phyloP scores from a whole-genome alignment of 92 coral and sea anemone species.

The Ricordea florida region DNA sequence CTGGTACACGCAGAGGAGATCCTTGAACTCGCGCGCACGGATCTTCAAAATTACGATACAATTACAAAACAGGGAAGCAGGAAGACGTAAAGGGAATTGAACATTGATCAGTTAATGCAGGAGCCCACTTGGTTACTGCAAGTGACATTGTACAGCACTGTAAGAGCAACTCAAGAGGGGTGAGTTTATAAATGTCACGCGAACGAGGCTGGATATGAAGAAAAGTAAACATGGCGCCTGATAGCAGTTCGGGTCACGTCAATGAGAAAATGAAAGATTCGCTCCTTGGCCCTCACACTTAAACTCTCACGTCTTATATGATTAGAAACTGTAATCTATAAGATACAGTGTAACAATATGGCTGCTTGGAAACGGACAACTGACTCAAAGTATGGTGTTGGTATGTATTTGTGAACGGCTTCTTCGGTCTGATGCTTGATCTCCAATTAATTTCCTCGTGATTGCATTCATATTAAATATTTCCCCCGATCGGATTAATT shows the following conservation, averaged over 20 bases:
- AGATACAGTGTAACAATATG: constrained; percentile 54
- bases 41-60: no score
- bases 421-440: neutral
- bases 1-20: no score
- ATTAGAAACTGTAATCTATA: neutral
- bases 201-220: constrained; percentile 40
- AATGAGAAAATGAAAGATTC: neutral
- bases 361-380: constrained; percentile 86
- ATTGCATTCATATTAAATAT: no score
- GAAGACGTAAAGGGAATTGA: no score
- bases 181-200: constrained; percentile 7
- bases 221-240: constrained; percentile 59
- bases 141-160: no score
- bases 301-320: neutral
- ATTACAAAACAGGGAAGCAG: no score
- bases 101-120: no score
- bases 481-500: neutral
- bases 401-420: constrained; percentile 36
- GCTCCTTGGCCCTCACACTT: neutral
- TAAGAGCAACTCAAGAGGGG: neutral
- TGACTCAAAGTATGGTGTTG: constrained; percentile 92
- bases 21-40: no score
- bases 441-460: neutral
- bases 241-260: neutral
- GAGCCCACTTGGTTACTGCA: no score